Evolutionary conservation across 2,797 vertebrate genomes (phyloP).

Genomic region (Tiaroga cobitis): DNA sequence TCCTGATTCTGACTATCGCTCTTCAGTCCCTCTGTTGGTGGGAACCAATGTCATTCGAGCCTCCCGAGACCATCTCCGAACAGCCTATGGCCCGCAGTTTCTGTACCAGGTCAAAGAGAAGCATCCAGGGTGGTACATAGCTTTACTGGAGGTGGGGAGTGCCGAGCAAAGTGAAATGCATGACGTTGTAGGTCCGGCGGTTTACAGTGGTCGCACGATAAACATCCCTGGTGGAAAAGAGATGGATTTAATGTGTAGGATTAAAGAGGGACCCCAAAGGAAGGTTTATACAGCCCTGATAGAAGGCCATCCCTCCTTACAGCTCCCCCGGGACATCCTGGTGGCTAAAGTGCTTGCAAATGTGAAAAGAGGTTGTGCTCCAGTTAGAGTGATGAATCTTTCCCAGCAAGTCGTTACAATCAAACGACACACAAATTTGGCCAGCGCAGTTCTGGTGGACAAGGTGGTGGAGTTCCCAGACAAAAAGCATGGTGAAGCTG

Average conservation of each 20-base stretch:
- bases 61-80: neutral
- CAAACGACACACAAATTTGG: slow-evolving; percentile 42
- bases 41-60: slow-evolving; percentile 51
- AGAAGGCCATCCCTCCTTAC: neutral
- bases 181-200: slow-evolving; percentile 28
- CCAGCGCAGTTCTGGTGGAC: slow-evolving; percentile 26
- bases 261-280: too few species aligned
- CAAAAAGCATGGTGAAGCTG: neutral
- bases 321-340: slow-evolving; percentile 26
- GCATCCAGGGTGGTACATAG: slow-evolving; percentile 16
- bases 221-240: too few species aligned
- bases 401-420: slow-evolving; percentile 47
- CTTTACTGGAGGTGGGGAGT: slow-evolving; percentile 51
- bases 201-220: neutral
- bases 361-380: slow-evolving; percentile 40
- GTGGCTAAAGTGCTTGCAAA: slow-evolving; percentile 49
- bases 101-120: neutral
- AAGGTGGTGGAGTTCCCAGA: slow-evolving; percentile 1
- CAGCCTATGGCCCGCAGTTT: neutral
- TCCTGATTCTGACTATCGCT: slow-evolving; percentile 46
- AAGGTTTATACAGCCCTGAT: too few species aligned
- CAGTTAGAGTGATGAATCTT: slow-evolving; percentile 54
- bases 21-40: slow-evolving; percentile 52
- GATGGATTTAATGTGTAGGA: too few species aligned
- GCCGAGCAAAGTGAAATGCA: slow-evolving; percentile 20